A percentile compares a stretch with the other conserved stretches of the same genome.
Evolutionary conservation across 2,888 invertebrate genomes (phyloP).

Genomic region (Argynnis bischoffii): DNA sequence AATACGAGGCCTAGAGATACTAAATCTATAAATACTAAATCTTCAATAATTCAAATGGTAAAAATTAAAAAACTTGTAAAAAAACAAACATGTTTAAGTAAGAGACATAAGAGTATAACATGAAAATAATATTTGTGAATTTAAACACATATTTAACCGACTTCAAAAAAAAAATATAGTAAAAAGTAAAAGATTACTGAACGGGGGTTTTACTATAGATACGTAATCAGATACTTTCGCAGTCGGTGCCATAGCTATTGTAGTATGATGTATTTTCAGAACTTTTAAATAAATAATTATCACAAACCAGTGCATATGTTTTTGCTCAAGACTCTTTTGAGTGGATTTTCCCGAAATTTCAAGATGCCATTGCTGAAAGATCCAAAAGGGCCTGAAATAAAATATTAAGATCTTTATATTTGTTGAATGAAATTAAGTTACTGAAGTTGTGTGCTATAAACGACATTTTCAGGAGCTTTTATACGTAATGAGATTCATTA

Average conservation of each 20-base stretch:
- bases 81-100: too few relatives aligned
- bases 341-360: conserved; percentile 29
- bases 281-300: conserved; percentile 16
- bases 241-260: not conserved
- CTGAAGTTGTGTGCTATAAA: conserved; percentile 3
- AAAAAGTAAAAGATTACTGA: too few relatives aligned
- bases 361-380: conserved; percentile 4
- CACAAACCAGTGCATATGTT: conserved; percentile 31
- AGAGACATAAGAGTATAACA: too few relatives aligned
- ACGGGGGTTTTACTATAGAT: too few relatives aligned
- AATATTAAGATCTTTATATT: conserved; percentile 37
- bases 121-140: too few relatives aligned
- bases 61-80: too few relatives aligned
- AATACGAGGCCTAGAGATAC: too few relatives aligned
- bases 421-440: conserved; percentile 1
- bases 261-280: not conserved
- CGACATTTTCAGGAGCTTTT: conserved; percentile 6
- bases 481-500: conserved; percentile 19
- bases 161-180: too few relatives aligned
- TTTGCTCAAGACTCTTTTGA: conserved; percentile 40
- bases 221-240: too few relatives aligned
- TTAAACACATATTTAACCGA: too few relatives aligned
- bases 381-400: conserved; percentile 21
- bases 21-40: too few relatives aligned
- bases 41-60: too few relatives aligned